These are phyloP conservation scores for Silurus glanis DNA, from an alignment of 2,113 vertebrate genomes.

Conservation along the genomic window DNA sequence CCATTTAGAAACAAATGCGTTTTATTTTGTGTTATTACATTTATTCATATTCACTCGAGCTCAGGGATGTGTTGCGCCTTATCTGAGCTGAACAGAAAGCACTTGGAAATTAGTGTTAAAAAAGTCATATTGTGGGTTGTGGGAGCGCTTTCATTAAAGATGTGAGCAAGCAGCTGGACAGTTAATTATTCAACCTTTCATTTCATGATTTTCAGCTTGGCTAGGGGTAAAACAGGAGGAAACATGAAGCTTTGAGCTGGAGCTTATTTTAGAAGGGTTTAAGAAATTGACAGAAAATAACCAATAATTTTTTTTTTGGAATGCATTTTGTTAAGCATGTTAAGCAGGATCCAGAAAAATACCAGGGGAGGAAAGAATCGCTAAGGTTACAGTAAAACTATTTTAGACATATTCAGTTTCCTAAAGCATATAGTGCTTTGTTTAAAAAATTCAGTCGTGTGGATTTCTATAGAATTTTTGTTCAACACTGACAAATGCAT, in stretches of 20 bases:
- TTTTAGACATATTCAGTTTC: neutral
- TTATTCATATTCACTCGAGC: slow-evolving; percentile 27
- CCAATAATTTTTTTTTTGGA: neutral
- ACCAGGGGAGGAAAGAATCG: neutral
- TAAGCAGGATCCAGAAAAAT: slow-evolving; percentile 7
- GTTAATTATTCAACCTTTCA: slow-evolving; percentile 50
- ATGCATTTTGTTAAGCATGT: slow-evolving; percentile 13
- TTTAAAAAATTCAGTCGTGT: neutral
- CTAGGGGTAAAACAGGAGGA: slow-evolving; percentile 38
- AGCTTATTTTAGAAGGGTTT: slow-evolving; percentile 11
- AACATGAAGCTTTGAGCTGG: slow-evolving; percentile 22
- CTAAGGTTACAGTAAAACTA: slow-evolving; percentile 9
- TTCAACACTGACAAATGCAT: neutral
- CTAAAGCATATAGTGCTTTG: neutral
- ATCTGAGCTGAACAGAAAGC: slow-evolving; percentile 44
- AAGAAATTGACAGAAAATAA: slow-evolving; percentile 32
- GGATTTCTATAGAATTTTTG: neutral
- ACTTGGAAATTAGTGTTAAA: slow-evolving; percentile 38
- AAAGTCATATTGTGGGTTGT: slow-evolving; percentile 30
- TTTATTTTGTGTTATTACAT: slow-evolving; percentile 22
- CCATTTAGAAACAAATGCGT: slow-evolving; percentile 32
- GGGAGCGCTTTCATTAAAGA: slow-evolving; percentile 45
- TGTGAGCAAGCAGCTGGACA: slow-evolving; percentile 49
- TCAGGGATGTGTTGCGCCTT: slow-evolving; percentile 21
- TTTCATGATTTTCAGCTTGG: slow-evolving; percentile 51